These are phyloP conservation scores for Heliconius eleuchia DNA, from an alignment of 1,140 invertebrate genomes.

Conservation along the genomic window DNA sequence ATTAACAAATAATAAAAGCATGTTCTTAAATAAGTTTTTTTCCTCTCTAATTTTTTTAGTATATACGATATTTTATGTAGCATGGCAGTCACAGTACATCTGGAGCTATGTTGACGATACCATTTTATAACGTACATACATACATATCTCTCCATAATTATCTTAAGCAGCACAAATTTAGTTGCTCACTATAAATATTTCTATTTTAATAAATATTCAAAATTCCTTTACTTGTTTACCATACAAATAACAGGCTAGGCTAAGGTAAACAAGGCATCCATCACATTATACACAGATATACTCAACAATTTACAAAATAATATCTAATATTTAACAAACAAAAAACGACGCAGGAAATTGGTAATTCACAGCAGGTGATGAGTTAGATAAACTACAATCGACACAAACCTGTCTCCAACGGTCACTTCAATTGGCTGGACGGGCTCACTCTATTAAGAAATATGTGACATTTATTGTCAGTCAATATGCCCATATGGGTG, in stretches of 20 bases:
- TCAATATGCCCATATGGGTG: constrained; percentile 73
- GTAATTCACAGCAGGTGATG: constrained; percentile 43
- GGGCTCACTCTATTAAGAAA: constrained; percentile 67
- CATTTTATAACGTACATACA: too few relatives aligned
- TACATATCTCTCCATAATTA: too few relatives aligned
- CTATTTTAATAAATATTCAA: too few relatives aligned
- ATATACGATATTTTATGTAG: too few relatives aligned
- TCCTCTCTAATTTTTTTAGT: too few relatives aligned
- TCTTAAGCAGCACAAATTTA: too few relatives aligned
- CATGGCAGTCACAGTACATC: too few relatives aligned
- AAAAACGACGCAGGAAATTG: constrained; percentile 31
- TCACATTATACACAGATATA: not conserved
- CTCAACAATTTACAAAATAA: not conserved
- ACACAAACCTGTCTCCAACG: constrained; percentile 48
- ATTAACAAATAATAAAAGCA: too few relatives aligned
- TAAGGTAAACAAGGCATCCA: not conserved
- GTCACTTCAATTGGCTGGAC: constrained; percentile 54
- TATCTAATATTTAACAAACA: constrained; percentile 15
- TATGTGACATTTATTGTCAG: constrained; percentile 77
- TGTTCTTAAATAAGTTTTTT: too few relatives aligned
- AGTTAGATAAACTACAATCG: constrained; percentile 34
- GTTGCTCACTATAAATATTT: too few relatives aligned
- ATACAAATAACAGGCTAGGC: not conserved
- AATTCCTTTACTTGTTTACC: too few relatives aligned
- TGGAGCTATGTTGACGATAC: too few relatives aligned